Base-by-base conservation (phyloP, 2,113 vertebrate genomes). In the Notiomystis cincta region DNA sequence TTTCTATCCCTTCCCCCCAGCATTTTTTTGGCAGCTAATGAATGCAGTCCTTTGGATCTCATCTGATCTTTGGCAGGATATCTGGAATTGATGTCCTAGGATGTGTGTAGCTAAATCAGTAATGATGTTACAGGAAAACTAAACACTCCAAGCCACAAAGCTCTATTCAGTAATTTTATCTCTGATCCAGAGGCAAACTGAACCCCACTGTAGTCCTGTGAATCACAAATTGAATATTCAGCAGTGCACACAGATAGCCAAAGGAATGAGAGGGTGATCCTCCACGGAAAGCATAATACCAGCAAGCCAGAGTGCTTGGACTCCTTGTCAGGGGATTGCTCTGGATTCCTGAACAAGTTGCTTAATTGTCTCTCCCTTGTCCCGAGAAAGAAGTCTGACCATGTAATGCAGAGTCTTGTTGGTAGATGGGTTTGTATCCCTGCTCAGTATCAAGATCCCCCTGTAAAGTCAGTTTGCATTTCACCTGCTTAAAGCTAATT, bases 51-150 rank as follows among this genome's bases (percentile, higher is more conserved):
- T 96, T 94, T 97, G 70, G 94, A 92, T 97, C 76, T 85, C 66
- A 60, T 97, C 87, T 94, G 93, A 97, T 89, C 93, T 91, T 95
- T 93, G 96, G 90, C 90, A 97, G 94, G 76, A 44, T 94, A 78
- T 91, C 91, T 91, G 90, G 92, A 96, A 96, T 56, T 82, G 77
- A 92, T 96, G 72, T 93, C 85, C 97, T 95, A 78, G 90, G 77
- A 94, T 96, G 61, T 94, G 69, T 85, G 88, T 96, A 92, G 95
- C 88, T 94, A 97, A 90, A 72, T 93, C 84, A 96, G 84, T 78
- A 90, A 91, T 67, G 93, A 86, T 95, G 94, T 79, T 95, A 91
- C 89, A 93, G 72, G 96, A 91, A 96, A 97, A 95, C 79, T 89
- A 87, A 78, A 92, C 92, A 88, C 82, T 94, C 82, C 65, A 92